A percentile compares a stretch with the other conserved stretches of the same genome.
These are phyloP conservation scores for Oxystoma pomonae DNA, from an alignment of 2,888 invertebrate genomes.

Conservation along the genomic window DNA sequence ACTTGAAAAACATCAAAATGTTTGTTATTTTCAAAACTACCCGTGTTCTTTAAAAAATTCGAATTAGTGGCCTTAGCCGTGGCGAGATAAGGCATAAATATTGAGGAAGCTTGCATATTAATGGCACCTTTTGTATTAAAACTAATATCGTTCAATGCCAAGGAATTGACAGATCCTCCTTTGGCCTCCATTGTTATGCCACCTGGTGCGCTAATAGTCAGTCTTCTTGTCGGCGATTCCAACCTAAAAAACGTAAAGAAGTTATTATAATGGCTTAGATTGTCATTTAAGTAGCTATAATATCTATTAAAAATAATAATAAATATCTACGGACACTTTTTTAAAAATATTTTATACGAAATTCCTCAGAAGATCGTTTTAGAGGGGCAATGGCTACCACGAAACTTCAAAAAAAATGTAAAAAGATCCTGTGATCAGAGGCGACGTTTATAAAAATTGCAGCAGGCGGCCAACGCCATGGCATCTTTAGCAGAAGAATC, in stretches of 20 bases:
- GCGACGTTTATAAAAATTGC: too few species aligned
- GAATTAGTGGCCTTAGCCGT: constrained; percentile 44
- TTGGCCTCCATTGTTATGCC: constrained; percentile 80
- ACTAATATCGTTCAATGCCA: constrained; percentile 77
- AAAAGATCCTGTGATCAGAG: too few species aligned
- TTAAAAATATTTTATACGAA: too few species aligned
- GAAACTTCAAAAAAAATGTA: too few species aligned
- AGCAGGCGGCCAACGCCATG: too few species aligned
- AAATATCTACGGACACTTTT: too few species aligned
- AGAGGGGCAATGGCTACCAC: too few species aligned
- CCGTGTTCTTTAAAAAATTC: background rate
- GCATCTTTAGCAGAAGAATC: too few species aligned
- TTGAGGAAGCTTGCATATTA: constrained; percentile 52
- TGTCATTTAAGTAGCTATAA: too few species aligned
- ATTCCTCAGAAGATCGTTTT: too few species aligned
- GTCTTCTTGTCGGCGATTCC: constrained; percentile 83
- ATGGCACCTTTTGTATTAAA: constrained; percentile 73
- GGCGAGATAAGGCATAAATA: constrained; percentile 55
- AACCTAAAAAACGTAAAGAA: constrained; percentile 64
- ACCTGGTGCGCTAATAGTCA: constrained; percentile 80
- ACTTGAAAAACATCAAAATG: constrained; percentile 78
- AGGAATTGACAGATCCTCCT: constrained; percentile 80
- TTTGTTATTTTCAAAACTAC: constrained; percentile 28
- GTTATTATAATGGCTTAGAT: too few species aligned
- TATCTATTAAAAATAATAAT: too few species aligned